Evolutionary conservation across 2,888 invertebrate genomes (phyloP), one percentile per base, ranked within the genome.

Genomic region (Drosophila phalerata): DNA sequence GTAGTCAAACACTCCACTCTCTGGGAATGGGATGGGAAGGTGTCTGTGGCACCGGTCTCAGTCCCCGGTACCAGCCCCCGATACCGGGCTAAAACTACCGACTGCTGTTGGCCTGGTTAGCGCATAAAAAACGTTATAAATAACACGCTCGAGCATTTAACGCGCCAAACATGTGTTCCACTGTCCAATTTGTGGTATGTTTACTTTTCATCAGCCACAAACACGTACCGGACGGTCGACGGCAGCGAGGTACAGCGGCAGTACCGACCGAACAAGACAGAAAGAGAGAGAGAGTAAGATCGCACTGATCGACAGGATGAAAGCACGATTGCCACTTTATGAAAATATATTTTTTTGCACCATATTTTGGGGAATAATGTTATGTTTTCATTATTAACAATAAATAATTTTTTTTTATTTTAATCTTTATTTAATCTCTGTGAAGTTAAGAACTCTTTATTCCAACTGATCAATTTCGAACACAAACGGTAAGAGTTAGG

Each of bases 91-190:
- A 52, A 40, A 17, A 61, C 51, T 37, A 52, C 51, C 37, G 55
- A 42, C 61, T 47, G 60, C 60, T 58, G 66, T 67, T 75, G 75
- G 78, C 78, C 75, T 70, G 79, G 74, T 71, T 71, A 72, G 67
- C 64, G 80, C 85, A 78, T 75, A 84, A 87, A 87, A 87, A 85
- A 82, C 88, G 85, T 87, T 85, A 86, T 79, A 88, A 85, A 88
- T 85, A 86, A 84, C 84, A 84, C 86, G 83, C 88, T 81, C 83
- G 86, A 87, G 83, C 89, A 89, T 88, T 88, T 88, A 89, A 88
- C 88, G 88, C 89, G 86, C 88, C 89, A 84, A 88, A 89, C 89
- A 89, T 89, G 88, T 89, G 89, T 88, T 88, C 85, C 85, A 85
- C 83, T 84, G 88, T 86, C 84, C 88, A 88, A 88, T 88, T 87